phyloP scores from a whole-genome alignment of 1,140 invertebrate species.

The Riptortus pedestris region DNA sequence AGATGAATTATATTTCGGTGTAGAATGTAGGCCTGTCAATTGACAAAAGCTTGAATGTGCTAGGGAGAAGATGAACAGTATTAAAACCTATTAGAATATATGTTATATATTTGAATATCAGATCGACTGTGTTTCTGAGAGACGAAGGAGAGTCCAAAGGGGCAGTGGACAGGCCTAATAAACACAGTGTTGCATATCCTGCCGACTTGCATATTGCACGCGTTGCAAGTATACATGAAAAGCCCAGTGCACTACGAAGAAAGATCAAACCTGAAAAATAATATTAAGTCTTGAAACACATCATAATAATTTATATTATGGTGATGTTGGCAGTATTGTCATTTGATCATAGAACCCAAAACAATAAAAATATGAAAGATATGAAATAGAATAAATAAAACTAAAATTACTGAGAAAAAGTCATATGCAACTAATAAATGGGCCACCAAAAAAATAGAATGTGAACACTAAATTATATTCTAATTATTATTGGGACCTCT shows the following conservation, averaged over 20 bases:
- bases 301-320: background rate
- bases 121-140: slow-evolving; percentile 62
- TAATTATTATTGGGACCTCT: too few relatives aligned
- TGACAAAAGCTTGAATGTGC: slow-evolving; percentile 58
- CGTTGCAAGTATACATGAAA: slow-evolving; percentile 56
- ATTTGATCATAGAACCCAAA: too few relatives aligned
- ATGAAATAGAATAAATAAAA: too few relatives aligned
- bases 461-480: too few relatives aligned
- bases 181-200: slow-evolving; percentile 56
- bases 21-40: slow-evolving; percentile 74
- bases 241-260: slow-evolving; percentile 60
- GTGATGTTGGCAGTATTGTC: too few relatives aligned
- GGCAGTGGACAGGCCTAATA: slow-evolving; percentile 49
- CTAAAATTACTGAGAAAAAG: too few relatives aligned
- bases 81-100: slow-evolving; percentile 65
- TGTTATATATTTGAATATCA: slow-evolving; percentile 68
- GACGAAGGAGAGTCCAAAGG: slow-evolving; percentile 13
- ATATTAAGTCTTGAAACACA: slow-evolving; percentile 21
- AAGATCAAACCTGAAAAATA: slow-evolving; percentile 41
- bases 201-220: slow-evolving; percentile 56
- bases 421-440: too few relatives aligned
- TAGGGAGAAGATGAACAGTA: slow-evolving; percentile 64
- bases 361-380: too few relatives aligned
- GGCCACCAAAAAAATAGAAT: too few relatives aligned
- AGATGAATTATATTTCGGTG: slow-evolving; percentile 71